Conservation (phyloP, 2,888 invertebrate species). For the Aproaerema taeniolella region DNA sequence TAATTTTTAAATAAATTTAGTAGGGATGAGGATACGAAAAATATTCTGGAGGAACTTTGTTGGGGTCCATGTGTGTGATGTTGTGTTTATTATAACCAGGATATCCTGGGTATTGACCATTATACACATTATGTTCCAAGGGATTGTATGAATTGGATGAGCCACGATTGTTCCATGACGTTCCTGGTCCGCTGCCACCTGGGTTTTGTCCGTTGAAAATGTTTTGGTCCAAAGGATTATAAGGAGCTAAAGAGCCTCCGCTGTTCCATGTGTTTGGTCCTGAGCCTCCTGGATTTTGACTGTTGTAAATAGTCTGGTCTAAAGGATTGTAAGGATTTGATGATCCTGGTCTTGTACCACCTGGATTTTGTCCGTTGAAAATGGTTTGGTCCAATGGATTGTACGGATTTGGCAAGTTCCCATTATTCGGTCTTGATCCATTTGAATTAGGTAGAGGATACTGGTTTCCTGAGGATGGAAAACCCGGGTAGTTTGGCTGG, state of each 20-base stretch:
- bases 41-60: slow-evolving; percentile 29
- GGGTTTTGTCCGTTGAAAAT: too few relatives aligned
- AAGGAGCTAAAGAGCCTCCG: slow-evolving; percentile 5
- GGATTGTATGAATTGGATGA: too few relatives aligned
- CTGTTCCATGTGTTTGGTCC: background rate
- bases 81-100: too few relatives aligned
- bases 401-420: slow-evolving; percentile 3
- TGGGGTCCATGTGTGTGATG: slow-evolving; percentile 37
- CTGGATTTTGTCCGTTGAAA: background rate
- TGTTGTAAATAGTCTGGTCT: background rate
- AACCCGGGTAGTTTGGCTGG: background rate
- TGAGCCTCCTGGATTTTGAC: background rate
- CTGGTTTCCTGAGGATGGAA: background rate
- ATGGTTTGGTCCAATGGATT: background rate
- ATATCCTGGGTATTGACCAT: too few relatives aligned
- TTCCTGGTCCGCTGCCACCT: too few relatives aligned
- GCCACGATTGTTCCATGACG: too few relatives aligned
- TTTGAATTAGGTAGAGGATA: too few relatives aligned
- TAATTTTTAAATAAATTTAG: too few relatives aligned
- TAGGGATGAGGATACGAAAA: slow-evolving; percentile 29
- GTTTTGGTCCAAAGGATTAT: too few relatives aligned
- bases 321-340: background rate
- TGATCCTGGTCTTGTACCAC: too few relatives aligned
- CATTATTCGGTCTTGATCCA: too few relatives aligned
- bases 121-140: too few relatives aligned